Base-by-base conservation (phyloP, 1,140 invertebrate genomes). In the Brachionus koreanus region DNA sequence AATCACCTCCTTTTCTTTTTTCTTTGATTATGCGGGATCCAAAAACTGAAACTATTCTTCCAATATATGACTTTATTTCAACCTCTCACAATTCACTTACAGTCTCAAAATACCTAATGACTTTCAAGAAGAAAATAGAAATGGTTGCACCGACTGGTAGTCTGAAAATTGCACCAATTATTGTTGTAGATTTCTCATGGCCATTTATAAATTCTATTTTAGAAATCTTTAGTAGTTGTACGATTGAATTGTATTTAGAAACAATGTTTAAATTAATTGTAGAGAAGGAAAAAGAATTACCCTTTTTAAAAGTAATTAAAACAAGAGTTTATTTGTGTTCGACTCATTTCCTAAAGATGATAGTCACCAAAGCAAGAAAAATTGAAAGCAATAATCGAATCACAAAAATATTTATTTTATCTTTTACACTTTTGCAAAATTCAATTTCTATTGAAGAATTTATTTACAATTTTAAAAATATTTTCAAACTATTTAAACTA, bases 121-220 rank as follows among this genome's bases (percentile, higher is more conserved):
- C 7, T 19, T 69, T 69, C 37, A 69, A 69, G n/a, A 37, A 69
- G 37, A 37, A 37, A 37, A 6, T 35, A 9, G 35, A 37, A 69
- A 69, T 37, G 4, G 16, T 69, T 39, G 65, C n/a, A 13, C n/a
- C 65, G 13, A 35, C 29, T 37, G 35, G 16, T 13, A n/a, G 13
- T 6, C 35, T 69, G 35, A 69, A 37, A 69, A n/a, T 6, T 69
- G 9, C 65, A 13, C 7, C 29, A 6, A 16, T 39, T 13, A 69
- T 69, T n/a, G 35, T 69, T 3, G 65, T 69, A n/a, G 65, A 69
- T 37, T 69, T 69, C 35, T 69, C 65, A 13, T 69, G 65, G 65
- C 9, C 65, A 12, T 69, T 69, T 35, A 69, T 69, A 13, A 35
- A 69, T 37, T 69, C 65, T 5, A 69, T 69, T 35, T n/a, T 37